Evolutionary conservation across 1,140 invertebrate species (phyloP), one percentile per base, ranked within the genome.

Genomic region (Drosophila saltans): DNA sequence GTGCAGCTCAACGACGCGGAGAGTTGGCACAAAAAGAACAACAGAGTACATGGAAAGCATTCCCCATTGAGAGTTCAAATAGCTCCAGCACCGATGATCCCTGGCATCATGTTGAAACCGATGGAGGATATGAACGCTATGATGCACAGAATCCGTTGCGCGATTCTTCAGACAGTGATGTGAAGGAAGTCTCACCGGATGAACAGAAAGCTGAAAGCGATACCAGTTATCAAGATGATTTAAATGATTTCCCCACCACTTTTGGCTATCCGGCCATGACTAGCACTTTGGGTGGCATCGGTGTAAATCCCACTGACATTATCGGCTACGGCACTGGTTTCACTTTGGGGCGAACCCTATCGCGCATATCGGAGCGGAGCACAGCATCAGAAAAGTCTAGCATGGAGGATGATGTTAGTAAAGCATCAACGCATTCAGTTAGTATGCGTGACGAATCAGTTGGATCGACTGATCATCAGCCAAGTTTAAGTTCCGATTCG

Each of bases 351-450:
- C 92, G 97, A 40, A 97, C 97, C 0, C 93, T 97, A 21, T 97
- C 96, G 1, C 93, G 97, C 61, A 98, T 98, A 82, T 97, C 96
- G 2, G 97, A 98, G 93, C 93, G 96, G 26, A 97, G 96, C 70
- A 97, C 97, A 7, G 96, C 96, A 11, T 97, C 97, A 1, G 97
- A 97, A 82, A 96, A 96, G 88, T 96, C 95, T 59, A 94, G 93
- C 72, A 95, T 96, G 74, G 95, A 97, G 71, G 96, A 97, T 84
- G 96, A 97, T 92, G 96, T 96, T 0, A 97, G 96, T 33, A 97
- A 97, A 93, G 96, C 95, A 1, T 96, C 95, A 39, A 93, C 93
- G 21, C 94, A 96, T 61, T 97, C 96, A 5, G 96, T 96, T 48
- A 97, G 96, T 91, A 94, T 97, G 60, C 96, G 97, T 76, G 96